Conservation (phyloP, 2,888 invertebrate genomes). For the Atrina japonica region DNA sequence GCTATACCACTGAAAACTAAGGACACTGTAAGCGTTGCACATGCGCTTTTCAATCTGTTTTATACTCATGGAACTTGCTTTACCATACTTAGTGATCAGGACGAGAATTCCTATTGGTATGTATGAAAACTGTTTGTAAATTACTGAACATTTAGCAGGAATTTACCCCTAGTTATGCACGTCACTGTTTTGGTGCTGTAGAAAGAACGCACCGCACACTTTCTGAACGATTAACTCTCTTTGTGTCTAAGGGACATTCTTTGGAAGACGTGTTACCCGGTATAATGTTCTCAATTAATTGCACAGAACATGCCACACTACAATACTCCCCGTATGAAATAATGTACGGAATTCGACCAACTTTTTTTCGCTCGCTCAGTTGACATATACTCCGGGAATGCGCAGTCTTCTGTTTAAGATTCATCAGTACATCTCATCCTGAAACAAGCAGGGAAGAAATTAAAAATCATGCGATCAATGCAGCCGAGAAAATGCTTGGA, state of each 20-base stretch:
- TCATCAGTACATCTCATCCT: no score
- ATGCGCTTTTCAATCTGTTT: constrained; percentile 30
- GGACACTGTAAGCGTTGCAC: constrained; percentile 19
- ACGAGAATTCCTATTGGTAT: constrained; percentile 40
- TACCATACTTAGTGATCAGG: constrained; percentile 38
- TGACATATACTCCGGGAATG: no score
- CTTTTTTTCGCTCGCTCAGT: no score
- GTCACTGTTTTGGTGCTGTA: constrained; percentile 43
- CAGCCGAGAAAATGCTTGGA: no score
- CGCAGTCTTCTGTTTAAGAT: no score
- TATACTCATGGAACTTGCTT: constrained; percentile 38
- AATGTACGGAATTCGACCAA: constrained; percentile 18
- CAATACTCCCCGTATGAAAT: constrained; percentile 36
- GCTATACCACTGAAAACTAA: no score
- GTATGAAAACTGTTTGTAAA: constrained; percentile 39
- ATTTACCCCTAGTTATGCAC: constrained; percentile 36
- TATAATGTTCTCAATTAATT: constrained; percentile 37
- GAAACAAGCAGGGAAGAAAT: no score
- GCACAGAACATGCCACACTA: constrained; percentile 15
- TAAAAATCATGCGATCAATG: no score
- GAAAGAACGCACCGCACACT: constrained; percentile 37
- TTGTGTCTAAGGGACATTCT: constrained; percentile 16
- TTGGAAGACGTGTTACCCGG: constrained; percentile 40
- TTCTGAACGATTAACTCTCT: constrained; percentile 39
- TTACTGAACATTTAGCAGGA: constrained; percentile 35